These are phyloP conservation scores for Cryptocephalus moraei DNA, from an alignment of 2,888 invertebrate genomes.

Conservation along the genomic window DNA sequence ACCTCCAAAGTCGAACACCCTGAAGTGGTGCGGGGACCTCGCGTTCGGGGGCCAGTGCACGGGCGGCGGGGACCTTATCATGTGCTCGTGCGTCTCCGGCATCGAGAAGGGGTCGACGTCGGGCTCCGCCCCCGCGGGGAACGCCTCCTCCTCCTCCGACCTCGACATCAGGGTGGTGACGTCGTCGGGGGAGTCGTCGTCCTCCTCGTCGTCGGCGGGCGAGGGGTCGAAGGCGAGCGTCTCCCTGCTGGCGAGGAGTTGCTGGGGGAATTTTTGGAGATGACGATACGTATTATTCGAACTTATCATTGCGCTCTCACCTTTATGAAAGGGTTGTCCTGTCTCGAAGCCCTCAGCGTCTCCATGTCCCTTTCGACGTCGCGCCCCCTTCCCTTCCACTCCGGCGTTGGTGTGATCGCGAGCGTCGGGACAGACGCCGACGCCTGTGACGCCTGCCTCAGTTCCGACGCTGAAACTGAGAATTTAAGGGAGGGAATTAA, in stretches of 20 bases:
- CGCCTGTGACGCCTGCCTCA: too few species aligned
- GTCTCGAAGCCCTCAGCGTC: slow-evolving; percentile 65
- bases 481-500: too few species aligned
- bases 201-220: too few species aligned
- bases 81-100: slow-evolving; percentile 72
- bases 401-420: slow-evolving; percentile 60
- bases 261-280: slow-evolving; percentile 38
- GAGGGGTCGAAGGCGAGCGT: slow-evolving; percentile 42
- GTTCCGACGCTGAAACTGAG: too few species aligned
- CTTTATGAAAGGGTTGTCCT: slow-evolving; percentile 78
- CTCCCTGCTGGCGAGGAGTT: slow-evolving; percentile 71
- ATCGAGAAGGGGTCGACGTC: slow-evolving; percentile 64
- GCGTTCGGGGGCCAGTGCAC: slow-evolving; percentile 53
- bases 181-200: too few species aligned
- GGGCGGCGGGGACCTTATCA: slow-evolving; percentile 74
- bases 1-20: too few species aligned
- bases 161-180: too few species aligned
- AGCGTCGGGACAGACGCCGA: slow-evolving; percentile 49
- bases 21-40: too few species aligned
- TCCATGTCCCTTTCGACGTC: slow-evolving; percentile 81
- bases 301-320: slow-evolving; percentile 32
- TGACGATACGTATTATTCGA: slow-evolving; percentile 7
- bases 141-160: too few species aligned
- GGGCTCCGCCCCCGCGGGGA: slow-evolving; percentile 27
- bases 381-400: slow-evolving; percentile 61